Base-by-base conservation (phyloP, 2,888 invertebrate species). In the Lobophora halterata region DNA sequence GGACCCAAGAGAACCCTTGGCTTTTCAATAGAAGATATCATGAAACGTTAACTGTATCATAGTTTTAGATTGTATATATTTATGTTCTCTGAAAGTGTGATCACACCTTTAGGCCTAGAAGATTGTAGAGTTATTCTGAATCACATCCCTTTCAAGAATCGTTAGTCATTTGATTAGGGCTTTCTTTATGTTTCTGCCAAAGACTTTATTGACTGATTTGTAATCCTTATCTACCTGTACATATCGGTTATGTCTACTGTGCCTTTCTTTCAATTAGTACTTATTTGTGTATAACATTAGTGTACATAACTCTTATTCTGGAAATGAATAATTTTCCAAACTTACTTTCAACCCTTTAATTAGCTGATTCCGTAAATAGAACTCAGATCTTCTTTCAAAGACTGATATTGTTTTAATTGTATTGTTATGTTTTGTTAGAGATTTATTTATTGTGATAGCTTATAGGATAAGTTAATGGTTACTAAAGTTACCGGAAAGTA, bases 21-120 rank as follows among this genome's bases (percentile, higher is more conserved):
- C 1, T 96, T 96, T 80, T 93, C 93, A 55, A 96, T 96, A 79
- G 95, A 94, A 61, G 95, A 96, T 65, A 96, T 96, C 51, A 94
- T 96, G 94, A 93, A 92, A 74, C 92, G 95, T 83, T 95, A 92
- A 87, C 69, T 38, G 23, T 41, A 45, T 9, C 37, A 48, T 37
- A 46, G 10, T 20, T 21, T 20, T 32, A 44, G 26, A 8, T 23
- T 52, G 48, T 52, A 50, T 28, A 65, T 65, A 60, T 61, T 59
- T 49, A 14, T 46, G 40, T 50, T 49, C 38, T 56, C 51, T 55
- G 39, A 19, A 16, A 39, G 36, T 49, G 46, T 30, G 46, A 40
- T 52, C 52, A 23, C 24, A 9, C 28, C 23, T 37, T 19, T 32
- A 45, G 7, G 16, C 21, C 30, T 34, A 31, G 28, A 7, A 25